Evolutionary conservation across 2,797 vertebrate genomes (phyloP), one percentile per base, ranked within the genome.

Genomic region (Trichosurus vulpecula): DNA sequence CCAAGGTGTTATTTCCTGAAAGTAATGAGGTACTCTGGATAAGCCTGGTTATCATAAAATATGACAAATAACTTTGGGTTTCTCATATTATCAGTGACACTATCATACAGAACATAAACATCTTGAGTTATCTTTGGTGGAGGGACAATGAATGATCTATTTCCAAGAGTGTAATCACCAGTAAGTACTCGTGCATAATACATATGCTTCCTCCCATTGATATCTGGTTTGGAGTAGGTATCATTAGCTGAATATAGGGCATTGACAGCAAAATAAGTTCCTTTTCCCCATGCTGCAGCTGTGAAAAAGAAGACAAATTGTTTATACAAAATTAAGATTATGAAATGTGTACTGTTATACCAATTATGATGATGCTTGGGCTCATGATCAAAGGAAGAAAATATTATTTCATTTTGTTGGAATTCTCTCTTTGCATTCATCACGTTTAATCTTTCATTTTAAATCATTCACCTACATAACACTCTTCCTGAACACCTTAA

Each of bases 1-100:
- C 58, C 10, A 47, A 93, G 47, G 93, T 35, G 61, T 97, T 97
- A 98, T 0, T 0, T 3, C 94, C 30, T 97, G 95, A 99, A 99
- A 41, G 99, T 99, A 97, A 99, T 99, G 89, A 99, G 98, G 94
- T 99, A 99, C 74, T 99, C 99, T 30, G 99, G 99, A 95, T 99
- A 99, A 3, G 99, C 99, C 51, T 99, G 99, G 92, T 95, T 98
- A 97, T 99, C 99, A 66, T 98, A 98, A 98, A 99, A 99, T 95
- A 99, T 98, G 27, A 99, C 98, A 96, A 99, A 99, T 96, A 99
- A 97, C 4, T 0, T 41, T 13, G 99, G 99, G 0, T 0, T 51
- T 0, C 0, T 0, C 1, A 6, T 0, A 0, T 98, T n/a, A 93
- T 99, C 98, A 47, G 99, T 99, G 11, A 99, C 99, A 0, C 99